Evolutionary conservation across 1,140 invertebrate genomes (phyloP).

Genomic region (Drosophila jambulina): DNA sequence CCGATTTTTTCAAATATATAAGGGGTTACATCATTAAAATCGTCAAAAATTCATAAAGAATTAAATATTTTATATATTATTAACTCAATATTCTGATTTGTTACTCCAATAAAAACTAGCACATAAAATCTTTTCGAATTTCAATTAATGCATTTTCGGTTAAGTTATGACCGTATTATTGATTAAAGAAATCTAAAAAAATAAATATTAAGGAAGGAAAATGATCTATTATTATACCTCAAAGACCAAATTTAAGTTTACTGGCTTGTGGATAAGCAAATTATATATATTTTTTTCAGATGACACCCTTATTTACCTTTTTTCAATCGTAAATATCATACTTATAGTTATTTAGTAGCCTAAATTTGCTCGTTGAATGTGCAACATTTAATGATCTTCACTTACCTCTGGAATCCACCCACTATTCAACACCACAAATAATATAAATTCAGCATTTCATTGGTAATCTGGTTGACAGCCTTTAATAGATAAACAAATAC

Average conservation of each 20-base stretch:
- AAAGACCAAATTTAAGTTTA: too few species aligned
- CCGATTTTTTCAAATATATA: too few species aligned
- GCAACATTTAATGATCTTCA: neutral
- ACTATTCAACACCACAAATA: neutral
- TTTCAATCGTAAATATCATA: neutral
- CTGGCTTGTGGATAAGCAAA: neutral
- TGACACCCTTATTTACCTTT: neutral
- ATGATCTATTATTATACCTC: too few species aligned
- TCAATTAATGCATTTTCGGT: too few species aligned
- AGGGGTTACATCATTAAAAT: too few species aligned
- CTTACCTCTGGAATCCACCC: neutral
- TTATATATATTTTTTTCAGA: neutral
- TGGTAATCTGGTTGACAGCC: neutral
- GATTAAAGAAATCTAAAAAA: neutral
- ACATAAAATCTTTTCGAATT: too few species aligned
- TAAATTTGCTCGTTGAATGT: neutral
- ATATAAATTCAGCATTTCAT: neutral
- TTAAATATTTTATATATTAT: too few species aligned
- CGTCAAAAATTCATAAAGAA: too few species aligned
- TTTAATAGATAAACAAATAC: neutral
- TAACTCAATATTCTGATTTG: too few species aligned
- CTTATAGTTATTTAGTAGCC: neutral
- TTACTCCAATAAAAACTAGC: too few species aligned
- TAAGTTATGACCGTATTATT: too few species aligned
- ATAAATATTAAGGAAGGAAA: too few species aligned